These are phyloP conservation scores for Steinernema carpocapsae DNA, from an alignment of 2,888 invertebrate genomes.

Conservation along the genomic window DNA sequence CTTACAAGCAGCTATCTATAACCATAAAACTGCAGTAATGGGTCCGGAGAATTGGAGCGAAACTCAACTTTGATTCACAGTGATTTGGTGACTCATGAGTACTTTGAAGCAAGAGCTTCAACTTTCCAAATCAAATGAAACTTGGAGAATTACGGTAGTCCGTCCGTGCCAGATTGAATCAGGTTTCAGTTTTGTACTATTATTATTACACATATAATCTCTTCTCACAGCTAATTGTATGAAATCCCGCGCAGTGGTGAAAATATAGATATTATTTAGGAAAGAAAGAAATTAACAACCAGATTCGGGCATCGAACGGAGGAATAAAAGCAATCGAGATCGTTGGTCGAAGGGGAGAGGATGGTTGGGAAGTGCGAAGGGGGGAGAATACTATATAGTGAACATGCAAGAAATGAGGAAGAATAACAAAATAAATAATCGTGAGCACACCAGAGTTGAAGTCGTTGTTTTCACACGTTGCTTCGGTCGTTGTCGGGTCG, in stretches of 20 bases:
- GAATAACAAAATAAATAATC: conserved; percentile 31
- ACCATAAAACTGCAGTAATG: too few species aligned
- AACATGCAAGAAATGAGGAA: conserved; percentile 1
- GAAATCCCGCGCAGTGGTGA: conserved; percentile 31
- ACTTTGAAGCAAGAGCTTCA: too few species aligned
- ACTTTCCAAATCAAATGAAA: too few species aligned
- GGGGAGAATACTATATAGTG: conserved; percentile 9
- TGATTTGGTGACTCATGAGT: too few species aligned
- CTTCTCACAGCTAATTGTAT: conserved; percentile 11
- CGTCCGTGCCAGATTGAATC: too few species aligned
- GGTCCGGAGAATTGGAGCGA: too few species aligned
- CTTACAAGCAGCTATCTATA: too few species aligned
- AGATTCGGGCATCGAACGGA: conserved; percentile 30
- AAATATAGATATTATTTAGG: conserved; percentile 9
- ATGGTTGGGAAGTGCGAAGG: conserved; percentile 14
- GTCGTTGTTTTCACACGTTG: conserved; percentile 12
- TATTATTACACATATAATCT: conserved; percentile 33
- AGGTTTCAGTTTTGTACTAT: background rate
- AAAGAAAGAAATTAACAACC: conserved; percentile 25
- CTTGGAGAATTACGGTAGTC: too few species aligned
- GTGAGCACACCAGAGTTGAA: conserved; percentile 11
- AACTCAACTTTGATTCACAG: too few species aligned
- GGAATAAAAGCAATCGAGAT: conserved; percentile 35
- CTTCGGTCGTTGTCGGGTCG: conserved; percentile 26
- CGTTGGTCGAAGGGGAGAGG: conserved; percentile 22